A percentile compares a stretch with the other conserved stretches of the same genome.
These are phyloP conservation scores for Aricia agestis DNA, from an alignment of 1,140 invertebrate genomes.

Conservation along the genomic window DNA sequence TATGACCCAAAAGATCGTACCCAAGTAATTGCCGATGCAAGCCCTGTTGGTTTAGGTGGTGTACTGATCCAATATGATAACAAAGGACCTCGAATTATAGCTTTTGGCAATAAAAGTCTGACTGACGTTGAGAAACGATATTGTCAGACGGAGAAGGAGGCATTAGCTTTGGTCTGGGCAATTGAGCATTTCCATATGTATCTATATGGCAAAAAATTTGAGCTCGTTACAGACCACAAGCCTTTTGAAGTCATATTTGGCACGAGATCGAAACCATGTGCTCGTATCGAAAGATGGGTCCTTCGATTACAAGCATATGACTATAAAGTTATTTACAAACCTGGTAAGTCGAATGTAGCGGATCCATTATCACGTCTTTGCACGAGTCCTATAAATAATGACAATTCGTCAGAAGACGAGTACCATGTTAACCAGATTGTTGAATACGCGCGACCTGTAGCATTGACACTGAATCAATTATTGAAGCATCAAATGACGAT, in stretches of 20 bases:
- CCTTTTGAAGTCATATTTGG: constrained; percentile 41
- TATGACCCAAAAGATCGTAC: constrained; percentile 40
- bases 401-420: constrained; percentile 18
- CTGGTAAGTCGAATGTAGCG: constrained; percentile 35
- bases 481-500: constrained; percentile 26
- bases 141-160: constrained; percentile 44
- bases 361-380: constrained; percentile 32
- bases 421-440: constrained; percentile 34
- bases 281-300: constrained; percentile 33
- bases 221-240: constrained; percentile 51
- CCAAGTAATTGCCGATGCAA: constrained; percentile 60
- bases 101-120: constrained; percentile 36
- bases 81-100: constrained; percentile 33
- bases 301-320: constrained; percentile 34
- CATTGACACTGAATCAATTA: constrained; percentile 27
- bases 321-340: constrained; percentile 31
- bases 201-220: constrained; percentile 40
- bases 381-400: neutral
- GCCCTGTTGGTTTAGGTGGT: constrained; percentile 58
- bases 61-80: constrained; percentile 43
- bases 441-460: constrained; percentile 23
- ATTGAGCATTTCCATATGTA: constrained; percentile 31
- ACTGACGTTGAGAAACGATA: constrained; percentile 39
- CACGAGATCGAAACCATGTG: constrained; percentile 38
- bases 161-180: constrained; percentile 39